Percentiles rank a stretch among this genome's conserved stretches.
phyloP scores from a whole-genome alignment of 2,888 invertebrate species.

The Anoplius nigerrimus region DNA sequence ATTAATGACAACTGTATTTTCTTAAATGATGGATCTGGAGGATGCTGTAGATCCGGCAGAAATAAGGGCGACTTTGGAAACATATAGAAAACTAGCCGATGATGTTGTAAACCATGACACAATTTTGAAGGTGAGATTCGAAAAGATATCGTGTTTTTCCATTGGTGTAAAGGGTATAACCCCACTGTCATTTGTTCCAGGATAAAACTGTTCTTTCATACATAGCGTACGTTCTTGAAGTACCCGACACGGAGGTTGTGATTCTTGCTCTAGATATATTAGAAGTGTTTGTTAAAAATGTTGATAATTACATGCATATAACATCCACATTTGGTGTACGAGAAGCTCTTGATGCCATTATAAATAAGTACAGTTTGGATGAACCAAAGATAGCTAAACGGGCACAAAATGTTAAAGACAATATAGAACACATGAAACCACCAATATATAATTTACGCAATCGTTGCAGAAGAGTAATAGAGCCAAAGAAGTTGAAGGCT shows the following conservation, averaged over 20 bases:
- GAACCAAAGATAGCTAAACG: constrained; percentile 67
- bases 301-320: constrained; percentile 72
- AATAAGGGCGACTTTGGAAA: constrained; percentile 67
- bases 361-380: constrained; percentile 66
- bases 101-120: constrained; percentile 72
- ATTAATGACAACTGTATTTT: constrained; percentile 45
- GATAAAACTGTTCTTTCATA: constrained; percentile 73
- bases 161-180: no score
- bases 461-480: constrained; percentile 71
- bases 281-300: constrained; percentile 70
- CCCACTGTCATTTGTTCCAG: constrained; percentile 47
- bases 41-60: constrained; percentile 68
- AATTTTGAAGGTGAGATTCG: constrained; percentile 69
- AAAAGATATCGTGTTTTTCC: constrained; percentile 1
- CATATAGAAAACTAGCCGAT: constrained; percentile 70
- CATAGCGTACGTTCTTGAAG: constrained; percentile 69
- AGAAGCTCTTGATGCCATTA: constrained; percentile 69
- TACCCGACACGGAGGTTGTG: constrained; percentile 67
- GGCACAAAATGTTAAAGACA: constrained; percentile 68
- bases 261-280: constrained; percentile 67
- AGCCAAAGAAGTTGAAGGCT: constrained; percentile 71
- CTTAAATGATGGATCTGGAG: constrained; percentile 59
- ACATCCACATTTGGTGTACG: constrained; percentile 73
- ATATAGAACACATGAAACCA: constrained; percentile 73
- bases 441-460: constrained; percentile 73